Evolutionary conservation across 2,888 invertebrate species (phyloP).

Genomic region (Monoplex corrugatus): DNA sequence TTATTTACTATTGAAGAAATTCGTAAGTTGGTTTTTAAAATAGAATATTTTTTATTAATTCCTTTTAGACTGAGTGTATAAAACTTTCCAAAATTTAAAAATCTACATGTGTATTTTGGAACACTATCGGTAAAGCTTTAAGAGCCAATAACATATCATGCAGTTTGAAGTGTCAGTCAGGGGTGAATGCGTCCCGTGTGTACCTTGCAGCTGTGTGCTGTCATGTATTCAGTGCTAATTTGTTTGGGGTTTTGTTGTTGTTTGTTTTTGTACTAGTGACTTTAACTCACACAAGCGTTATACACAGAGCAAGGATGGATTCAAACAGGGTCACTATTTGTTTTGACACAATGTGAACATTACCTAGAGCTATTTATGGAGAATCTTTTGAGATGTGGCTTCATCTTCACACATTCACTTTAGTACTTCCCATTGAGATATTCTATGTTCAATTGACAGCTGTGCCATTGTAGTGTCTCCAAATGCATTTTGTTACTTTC

Average conservation of each 20-base stretch:
- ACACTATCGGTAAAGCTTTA: slow-evolving; percentile 28
- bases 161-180: slow-evolving; percentile 3
- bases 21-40: background rate
- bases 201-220: background rate
- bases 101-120: background rate
- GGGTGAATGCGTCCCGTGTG: background rate
- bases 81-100: background rate
- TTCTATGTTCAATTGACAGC: background rate
- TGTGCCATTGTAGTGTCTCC: slow-evolving; percentile 33
- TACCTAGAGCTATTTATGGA: background rate
- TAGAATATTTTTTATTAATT: background rate
- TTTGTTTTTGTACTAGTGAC: background rate
- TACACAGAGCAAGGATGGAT: slow-evolving; percentile 28
- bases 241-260: background rate
- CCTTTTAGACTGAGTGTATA: background rate
- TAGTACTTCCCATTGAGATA: slow-evolving; percentile 15
- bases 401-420: background rate
- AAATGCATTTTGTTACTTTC: slow-evolving; percentile 33
- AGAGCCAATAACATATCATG: slow-evolving; percentile 32
- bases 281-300: background rate
- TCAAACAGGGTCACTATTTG: slow-evolving; percentile 20
- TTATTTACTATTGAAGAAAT: background rate
- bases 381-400: background rate
- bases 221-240: background rate
- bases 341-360: background rate